Percentiles rank a stretch among this genome's conserved stretches.
phyloP scores from a whole-genome alignment of 1,140 invertebrate genomes.

The Aphis gossypii region DNA sequence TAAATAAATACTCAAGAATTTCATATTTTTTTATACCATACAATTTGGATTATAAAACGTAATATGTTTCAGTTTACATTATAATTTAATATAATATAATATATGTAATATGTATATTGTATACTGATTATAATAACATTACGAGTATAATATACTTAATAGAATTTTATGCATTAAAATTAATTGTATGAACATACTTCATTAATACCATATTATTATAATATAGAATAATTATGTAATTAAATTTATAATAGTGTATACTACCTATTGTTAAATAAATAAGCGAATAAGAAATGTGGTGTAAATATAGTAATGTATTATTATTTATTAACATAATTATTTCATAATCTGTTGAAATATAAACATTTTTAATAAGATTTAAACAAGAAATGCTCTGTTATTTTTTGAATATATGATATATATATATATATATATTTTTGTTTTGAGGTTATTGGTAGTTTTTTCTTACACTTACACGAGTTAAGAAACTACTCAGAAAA shows the following conservation, averaged over 20 bases:
- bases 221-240: not conserved
- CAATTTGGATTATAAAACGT: not conserved
- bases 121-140: not conserved
- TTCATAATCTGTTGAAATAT: not conserved
- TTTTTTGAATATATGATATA: not conserved
- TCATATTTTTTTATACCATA: not conserved
- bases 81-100: not conserved
- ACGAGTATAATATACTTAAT: not conserved
- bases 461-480: not conserved
- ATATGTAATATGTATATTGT: no score
- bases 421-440: not conserved
- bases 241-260: not conserved
- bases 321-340: not conserved
- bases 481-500: not conserved
- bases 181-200: not conserved
- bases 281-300: not conserved
- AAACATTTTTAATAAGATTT: not conserved
- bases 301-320: not conserved
- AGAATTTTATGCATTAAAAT: not conserved
- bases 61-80: not conserved
- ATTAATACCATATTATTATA: not conserved
- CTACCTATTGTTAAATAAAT: no score
- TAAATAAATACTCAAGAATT: not conserved
- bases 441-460: not conserved
- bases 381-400: not conserved